Conservation (phyloP, 2,888 invertebrate species). For the Apamea anceps region DNA sequence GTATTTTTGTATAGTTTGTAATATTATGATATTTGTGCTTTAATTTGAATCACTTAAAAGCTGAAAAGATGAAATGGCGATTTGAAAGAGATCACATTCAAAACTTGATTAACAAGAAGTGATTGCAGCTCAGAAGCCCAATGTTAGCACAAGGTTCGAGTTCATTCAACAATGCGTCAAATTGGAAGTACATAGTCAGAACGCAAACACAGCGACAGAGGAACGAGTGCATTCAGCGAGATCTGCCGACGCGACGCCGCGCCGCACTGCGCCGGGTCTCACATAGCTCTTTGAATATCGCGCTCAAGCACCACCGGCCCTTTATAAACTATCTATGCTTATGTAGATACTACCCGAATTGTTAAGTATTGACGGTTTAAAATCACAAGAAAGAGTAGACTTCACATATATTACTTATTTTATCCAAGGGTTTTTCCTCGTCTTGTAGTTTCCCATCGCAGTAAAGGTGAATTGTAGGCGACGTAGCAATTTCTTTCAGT, state of each 20-base stretch:
- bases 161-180: constrained; percentile 76
- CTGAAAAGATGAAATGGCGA: not conserved
- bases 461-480: constrained; percentile 37
- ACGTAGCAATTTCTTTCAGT: constrained; percentile 67
- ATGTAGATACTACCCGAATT: constrained; percentile 10
- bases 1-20: constrained; percentile 12
- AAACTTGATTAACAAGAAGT: constrained; percentile 40
- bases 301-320: constrained; percentile 36
- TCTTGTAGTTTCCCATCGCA: constrained; percentile 22
- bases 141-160: constrained; percentile 57
- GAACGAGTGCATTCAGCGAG: constrained; percentile 73
- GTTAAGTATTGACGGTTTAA: constrained; percentile 2
- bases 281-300: constrained; percentile 62
- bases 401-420: constrained; percentile 9
- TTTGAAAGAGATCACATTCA: not conserved
- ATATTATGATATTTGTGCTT: not conserved
- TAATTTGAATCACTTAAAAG: not conserved
- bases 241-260: constrained; percentile 41
- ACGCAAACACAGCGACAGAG: constrained; percentile 75
- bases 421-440: constrained; percentile 1
- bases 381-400: constrained; percentile 12
- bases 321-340: constrained; percentile 22
- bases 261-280: constrained; percentile 23
- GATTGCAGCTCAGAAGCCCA: constrained; percentile 36
- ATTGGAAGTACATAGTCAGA: constrained; percentile 77